These are phyloP conservation scores for Melanotaenia pygmaea DNA, from an alignment of 2,797 vertebrate species.

Conservation along the genomic window DNA sequence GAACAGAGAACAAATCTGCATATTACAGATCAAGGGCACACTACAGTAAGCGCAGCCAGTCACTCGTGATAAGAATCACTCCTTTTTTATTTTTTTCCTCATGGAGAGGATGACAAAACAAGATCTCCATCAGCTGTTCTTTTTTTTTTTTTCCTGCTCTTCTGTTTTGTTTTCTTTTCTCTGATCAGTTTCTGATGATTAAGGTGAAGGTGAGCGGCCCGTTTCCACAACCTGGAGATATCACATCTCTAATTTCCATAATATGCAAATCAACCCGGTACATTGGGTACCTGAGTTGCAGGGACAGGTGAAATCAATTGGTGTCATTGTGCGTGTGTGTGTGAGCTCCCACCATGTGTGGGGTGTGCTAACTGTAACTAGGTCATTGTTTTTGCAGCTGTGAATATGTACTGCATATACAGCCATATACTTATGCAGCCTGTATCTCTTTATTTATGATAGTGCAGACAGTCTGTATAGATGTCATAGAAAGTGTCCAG, in stretches of 20 bases:
- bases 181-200: slow-evolving; percentile 67
- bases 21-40: slow-evolving; percentile 67
- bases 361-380: slow-evolving; percentile 58
- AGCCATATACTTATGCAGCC: slow-evolving; percentile 48
- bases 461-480: slow-evolving; percentile 26
- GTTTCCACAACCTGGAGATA: slow-evolving; percentile 64
- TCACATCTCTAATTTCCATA: slow-evolving; percentile 70
- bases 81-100: slow-evolving; percentile 21
- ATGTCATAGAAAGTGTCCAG: slow-evolving; percentile 52
- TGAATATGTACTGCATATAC: slow-evolving; percentile 60
- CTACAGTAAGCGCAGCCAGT: slow-evolving; percentile 50
- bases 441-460: slow-evolving; percentile 57
- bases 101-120: slow-evolving; percentile 33
- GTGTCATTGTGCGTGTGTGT: slow-evolving; percentile 10
- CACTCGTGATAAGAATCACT: slow-evolving; percentile 66
- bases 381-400: slow-evolving; percentile 63
- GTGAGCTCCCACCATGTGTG: slow-evolving; percentile 24
- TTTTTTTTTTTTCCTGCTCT: slow-evolving; percentile 25
- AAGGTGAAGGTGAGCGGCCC: slow-evolving; percentile 55
- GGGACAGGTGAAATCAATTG: slow-evolving; percentile 41
- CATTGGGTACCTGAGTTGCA: slow-evolving; percentile 52
- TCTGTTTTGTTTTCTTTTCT: slow-evolving; percentile 55
- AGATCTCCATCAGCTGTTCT: slow-evolving; percentile 53
- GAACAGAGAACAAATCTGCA: slow-evolving; percentile 66
- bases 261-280: slow-evolving; percentile 69